Percentiles rank a stretch among this genome's conserved stretches.
Conservation (phyloP, 2,888 invertebrate species). For the Incurvaria masculella region DNA sequence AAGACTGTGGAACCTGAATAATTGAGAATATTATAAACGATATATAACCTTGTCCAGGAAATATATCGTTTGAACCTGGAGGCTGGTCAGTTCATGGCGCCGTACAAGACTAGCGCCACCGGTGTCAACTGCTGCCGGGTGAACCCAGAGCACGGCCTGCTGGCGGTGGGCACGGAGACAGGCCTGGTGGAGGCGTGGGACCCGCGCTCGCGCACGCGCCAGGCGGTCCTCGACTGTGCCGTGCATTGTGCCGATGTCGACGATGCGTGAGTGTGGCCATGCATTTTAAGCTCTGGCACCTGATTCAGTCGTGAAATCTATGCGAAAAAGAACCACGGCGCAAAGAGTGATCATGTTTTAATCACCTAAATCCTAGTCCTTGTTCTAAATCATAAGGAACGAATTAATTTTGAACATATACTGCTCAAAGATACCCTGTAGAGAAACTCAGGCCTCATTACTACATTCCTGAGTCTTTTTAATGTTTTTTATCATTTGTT, state of each 20-base stretch:
- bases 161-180: slow-evolving; percentile 84
- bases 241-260: slow-evolving; percentile 55
- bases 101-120: slow-evolving; percentile 71
- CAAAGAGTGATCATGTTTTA: too few relatives aligned
- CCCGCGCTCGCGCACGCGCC: slow-evolving; percentile 74
- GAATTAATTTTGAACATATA: too few relatives aligned
- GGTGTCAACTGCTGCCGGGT: slow-evolving; percentile 81
- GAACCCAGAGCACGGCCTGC: slow-evolving; percentile 84
- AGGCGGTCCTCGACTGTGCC: slow-evolving; percentile 83
- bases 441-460: too few relatives aligned
- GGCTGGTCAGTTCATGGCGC: slow-evolving; percentile 89
- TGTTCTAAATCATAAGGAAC: too few relatives aligned
- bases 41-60: slow-evolving; percentile 59
- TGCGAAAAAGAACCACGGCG: too few relatives aligned
- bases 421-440: too few relatives aligned
- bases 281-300: too few relatives aligned
- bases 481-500: too few relatives aligned
- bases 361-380: too few relatives aligned
- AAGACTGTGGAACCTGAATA: neutral
- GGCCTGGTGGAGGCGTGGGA: slow-evolving; percentile 98
- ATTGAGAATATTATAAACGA: slow-evolving; percentile 6
- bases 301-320: too few relatives aligned
- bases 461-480: too few relatives aligned
- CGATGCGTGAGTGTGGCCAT: slow-evolving; percentile 40
- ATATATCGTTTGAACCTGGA: slow-evolving; percentile 94